Percentiles rank a stretch among this genome's conserved stretches.
phyloP scores from a whole-genome alignment of 2,888 invertebrate species.

The Plebejus anna region DNA sequence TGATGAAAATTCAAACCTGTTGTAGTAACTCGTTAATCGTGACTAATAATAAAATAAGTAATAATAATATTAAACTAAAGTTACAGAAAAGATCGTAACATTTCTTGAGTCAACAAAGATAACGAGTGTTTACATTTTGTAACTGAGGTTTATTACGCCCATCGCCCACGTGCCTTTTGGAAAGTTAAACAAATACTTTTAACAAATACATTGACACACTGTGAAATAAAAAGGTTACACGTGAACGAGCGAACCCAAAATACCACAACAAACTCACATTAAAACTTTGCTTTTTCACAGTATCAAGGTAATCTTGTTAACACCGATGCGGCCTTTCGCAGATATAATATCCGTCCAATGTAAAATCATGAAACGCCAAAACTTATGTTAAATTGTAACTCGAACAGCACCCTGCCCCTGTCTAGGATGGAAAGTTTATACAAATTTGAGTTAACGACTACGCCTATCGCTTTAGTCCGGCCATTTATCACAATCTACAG shows the following conservation, averaged over 20 bases:
- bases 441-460: constrained; percentile 63
- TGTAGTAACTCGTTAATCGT: too few species aligned
- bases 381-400: constrained; percentile 57
- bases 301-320: neutral
- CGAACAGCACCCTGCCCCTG: constrained; percentile 50
- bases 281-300: neutral
- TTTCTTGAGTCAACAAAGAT: too few species aligned
- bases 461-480: constrained; percentile 47
- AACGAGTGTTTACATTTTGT: neutral
- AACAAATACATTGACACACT: neutral
- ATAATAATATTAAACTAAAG: too few species aligned
- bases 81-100: too few species aligned
- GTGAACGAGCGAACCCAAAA: neutral
- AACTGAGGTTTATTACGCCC: neutral
- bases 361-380: constrained; percentile 46
- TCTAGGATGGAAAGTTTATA: constrained; percentile 53
- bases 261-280: neutral
- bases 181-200: neutral
- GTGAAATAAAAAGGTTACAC: neutral
- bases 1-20: too few species aligned
- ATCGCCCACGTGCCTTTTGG: too few species aligned
- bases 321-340: neutral
- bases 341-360: constrained; percentile 47
- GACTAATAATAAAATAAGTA: too few species aligned
- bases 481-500: constrained; percentile 60